Evolutionary conservation across 2,113 vertebrate species (phyloP).

Genomic region (Dissostichus mawsoni): DNA sequence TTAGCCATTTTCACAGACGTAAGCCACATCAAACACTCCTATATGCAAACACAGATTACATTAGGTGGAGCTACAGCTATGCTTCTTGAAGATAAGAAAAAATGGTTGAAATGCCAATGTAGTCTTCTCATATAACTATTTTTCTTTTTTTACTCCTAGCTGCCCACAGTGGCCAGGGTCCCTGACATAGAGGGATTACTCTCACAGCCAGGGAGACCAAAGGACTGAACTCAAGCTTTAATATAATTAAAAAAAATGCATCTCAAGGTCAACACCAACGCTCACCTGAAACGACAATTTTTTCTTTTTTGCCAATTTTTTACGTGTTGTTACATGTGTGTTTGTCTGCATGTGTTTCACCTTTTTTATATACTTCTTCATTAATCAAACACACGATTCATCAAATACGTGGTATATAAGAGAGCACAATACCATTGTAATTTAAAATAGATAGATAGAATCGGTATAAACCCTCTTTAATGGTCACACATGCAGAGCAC

Average conservation of each 20-base stretch:
- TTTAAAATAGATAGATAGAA: not conserved
- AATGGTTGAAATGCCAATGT: conserved; percentile 7
- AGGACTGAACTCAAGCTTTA: no score
- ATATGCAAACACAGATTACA: conserved; percentile 25
- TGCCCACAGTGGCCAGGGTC: no score
- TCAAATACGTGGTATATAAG: conserved; percentile 23
- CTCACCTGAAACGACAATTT: no score
- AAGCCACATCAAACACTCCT: conserved; percentile 42
- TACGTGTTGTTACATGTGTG: no score
- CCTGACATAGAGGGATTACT: no score
- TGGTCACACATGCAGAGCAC: no score
- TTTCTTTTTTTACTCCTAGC: no score
- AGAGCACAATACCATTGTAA: conserved; percentile 12
- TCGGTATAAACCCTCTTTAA: no score
- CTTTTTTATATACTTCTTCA: not conserved
- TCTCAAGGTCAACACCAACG: no score
- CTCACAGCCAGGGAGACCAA: no score
- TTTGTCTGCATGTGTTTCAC: not conserved
- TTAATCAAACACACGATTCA: not conserved
- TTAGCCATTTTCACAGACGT: conserved; percentile 36
- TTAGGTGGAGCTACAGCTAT: conserved; percentile 9
- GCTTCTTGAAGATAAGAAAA: conserved; percentile 15
- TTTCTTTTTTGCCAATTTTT: no score
- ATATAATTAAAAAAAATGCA: no score
- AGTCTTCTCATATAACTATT: not conserved